Conservation (phyloP, 1,140 invertebrate species). For the Pinna nobilis region DNA sequence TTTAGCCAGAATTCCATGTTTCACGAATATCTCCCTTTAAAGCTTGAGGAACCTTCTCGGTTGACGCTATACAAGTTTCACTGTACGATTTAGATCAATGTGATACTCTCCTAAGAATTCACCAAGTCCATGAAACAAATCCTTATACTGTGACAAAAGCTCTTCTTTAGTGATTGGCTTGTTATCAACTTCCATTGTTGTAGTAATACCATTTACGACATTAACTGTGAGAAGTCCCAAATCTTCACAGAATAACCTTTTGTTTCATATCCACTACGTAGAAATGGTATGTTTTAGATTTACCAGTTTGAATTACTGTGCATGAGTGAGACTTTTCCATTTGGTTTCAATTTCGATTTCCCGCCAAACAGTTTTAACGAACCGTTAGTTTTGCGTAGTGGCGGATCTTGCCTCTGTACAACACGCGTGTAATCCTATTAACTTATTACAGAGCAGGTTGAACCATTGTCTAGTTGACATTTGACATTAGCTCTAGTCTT, state of each 20-base stretch:
- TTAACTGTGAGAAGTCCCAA: background rate
- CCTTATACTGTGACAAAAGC: slow-evolving; percentile 29
- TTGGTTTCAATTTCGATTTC: background rate
- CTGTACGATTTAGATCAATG: slow-evolving; percentile 50
- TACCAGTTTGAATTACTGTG: background rate
- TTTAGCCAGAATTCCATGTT: slow-evolving; percentile 37
- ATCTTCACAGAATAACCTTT: background rate
- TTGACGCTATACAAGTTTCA: slow-evolving; percentile 50
- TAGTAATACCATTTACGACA: background rate
- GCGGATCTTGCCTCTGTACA: too few relatives aligned
- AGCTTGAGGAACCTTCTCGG: slow-evolving; percentile 56
- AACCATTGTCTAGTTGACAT: slow-evolving; percentile 26
- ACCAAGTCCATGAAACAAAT: slow-evolving; percentile 47
- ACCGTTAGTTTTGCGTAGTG: too few relatives aligned
- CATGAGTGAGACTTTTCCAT: background rate
- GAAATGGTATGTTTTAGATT: background rate
- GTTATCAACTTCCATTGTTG: background rate
- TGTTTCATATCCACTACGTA: slow-evolving; percentile 19
- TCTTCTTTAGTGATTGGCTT: background rate
- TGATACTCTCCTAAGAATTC: slow-evolving; percentile 44
- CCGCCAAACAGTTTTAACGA: slow-evolving; percentile 19
- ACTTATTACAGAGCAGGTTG: slow-evolving; percentile 12
- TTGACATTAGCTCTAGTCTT: background rate
- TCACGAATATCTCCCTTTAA: slow-evolving; percentile 28
- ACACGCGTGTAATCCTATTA: too few relatives aligned